Percentiles rank a stretch among this genome's conserved stretches.
Evolutionary conservation across 2,888 invertebrate genomes (phyloP).

Genomic region (Hydroisotoma schaefferi): DNA sequence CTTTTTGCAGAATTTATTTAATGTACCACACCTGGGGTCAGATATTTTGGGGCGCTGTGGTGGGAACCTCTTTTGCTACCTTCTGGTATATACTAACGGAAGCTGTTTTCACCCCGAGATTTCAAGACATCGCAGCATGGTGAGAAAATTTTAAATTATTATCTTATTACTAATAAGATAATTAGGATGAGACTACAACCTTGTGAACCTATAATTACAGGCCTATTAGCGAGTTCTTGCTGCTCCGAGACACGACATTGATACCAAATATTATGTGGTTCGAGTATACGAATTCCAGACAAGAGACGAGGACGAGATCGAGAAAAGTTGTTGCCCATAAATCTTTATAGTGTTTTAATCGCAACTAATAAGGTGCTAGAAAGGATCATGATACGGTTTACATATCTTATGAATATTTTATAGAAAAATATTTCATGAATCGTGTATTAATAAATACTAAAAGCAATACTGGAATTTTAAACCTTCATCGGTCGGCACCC

Average conservation of each 20-base stretch:
- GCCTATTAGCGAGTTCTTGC: constrained; percentile 77
- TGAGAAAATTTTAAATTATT: constrained; percentile 53
- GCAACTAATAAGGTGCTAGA: too few species aligned
- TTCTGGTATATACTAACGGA: constrained; percentile 80
- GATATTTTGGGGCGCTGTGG: constrained; percentile 71
- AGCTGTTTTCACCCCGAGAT: constrained; percentile 74
- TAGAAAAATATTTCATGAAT: too few species aligned
- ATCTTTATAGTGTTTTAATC: too few species aligned
- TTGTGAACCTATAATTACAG: constrained; percentile 54
- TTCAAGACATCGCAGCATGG: constrained; percentile 81
- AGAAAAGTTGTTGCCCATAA: constrained; percentile 62
- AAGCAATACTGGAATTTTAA: too few species aligned
- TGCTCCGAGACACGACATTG: constrained; percentile 81
- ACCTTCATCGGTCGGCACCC: too few species aligned
- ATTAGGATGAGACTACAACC: constrained; percentile 2
- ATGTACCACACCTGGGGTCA: constrained; percentile 80
- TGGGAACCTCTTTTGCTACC: constrained; percentile 70
- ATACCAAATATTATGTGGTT: constrained; percentile 92
- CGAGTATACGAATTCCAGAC: constrained; percentile 81
- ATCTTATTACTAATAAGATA: constrained; percentile 16
- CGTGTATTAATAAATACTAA: too few species aligned
- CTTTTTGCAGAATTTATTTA: constrained; percentile 71
- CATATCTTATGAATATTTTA: too few species aligned
- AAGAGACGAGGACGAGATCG: constrained; percentile 74
- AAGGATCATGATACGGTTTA: too few species aligned